Conservation (phyloP, 2,113 vertebrate species). For the Centrocercus urophasianus region DNA sequence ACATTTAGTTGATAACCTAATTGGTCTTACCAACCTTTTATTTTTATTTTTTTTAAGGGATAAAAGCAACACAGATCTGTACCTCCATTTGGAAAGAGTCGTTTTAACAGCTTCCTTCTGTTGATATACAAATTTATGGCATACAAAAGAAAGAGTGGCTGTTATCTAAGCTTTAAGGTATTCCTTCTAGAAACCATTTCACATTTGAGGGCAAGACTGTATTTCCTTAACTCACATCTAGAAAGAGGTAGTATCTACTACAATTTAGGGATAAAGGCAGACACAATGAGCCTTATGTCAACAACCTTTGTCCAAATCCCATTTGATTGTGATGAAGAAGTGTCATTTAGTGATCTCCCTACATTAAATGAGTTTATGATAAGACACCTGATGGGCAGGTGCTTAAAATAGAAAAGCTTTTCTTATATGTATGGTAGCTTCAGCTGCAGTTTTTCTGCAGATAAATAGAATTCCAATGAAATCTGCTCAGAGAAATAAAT, state of each 20-base stretch:
- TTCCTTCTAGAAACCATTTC: not conserved
- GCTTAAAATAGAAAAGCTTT: not conserved
- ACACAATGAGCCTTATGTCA: not conserved
- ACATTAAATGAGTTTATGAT: not conserved
- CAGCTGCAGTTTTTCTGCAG: not conserved
- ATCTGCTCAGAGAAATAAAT: not conserved
- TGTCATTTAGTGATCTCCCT: not conserved
- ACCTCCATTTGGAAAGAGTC: not conserved
- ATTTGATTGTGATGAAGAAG: not conserved
- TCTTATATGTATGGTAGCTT: not conserved
- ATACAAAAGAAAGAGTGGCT: not conserved
- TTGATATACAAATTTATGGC: not conserved
- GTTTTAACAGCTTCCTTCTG: not conserved
- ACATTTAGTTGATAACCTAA: not conserved
- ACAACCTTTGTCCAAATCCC: not conserved
- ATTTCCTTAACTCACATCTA: not conserved
- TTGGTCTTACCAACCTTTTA: not conserved
- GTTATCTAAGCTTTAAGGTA: not conserved
- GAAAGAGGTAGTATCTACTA: not conserved
- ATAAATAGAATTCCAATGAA: not conserved
- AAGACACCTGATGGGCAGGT: not conserved
- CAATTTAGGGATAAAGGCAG: not conserved
- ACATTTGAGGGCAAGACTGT: not conserved
- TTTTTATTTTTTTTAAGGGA: too few relatives aligned
- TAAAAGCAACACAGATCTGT: not conserved